Base-by-base conservation (phyloP, 2,888 invertebrate species). In the Harpalus rubripes region DNA sequence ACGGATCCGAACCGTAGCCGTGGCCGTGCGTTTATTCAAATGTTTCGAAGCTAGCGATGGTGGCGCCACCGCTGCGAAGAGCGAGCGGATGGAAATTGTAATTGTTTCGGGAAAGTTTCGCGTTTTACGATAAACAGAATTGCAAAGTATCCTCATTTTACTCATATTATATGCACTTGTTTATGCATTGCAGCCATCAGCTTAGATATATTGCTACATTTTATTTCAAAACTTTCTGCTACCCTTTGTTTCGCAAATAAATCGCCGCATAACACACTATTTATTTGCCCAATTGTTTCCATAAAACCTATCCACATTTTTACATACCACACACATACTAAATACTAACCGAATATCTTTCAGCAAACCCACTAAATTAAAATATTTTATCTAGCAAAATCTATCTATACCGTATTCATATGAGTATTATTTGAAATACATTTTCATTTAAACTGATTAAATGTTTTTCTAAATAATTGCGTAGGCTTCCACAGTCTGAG, bases 11-110 rank as follows among this genome's bases (percentile, higher is more conserved):
- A 63, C 26, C 63, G 63, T 10, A 22, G 68, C n/a, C n/a, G 63
- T 26, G 63, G 63, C 16, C 15, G 68, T 41, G 44, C 72, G 72
- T 74, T 74, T 74, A 74, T 74, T 74, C 72, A 74, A 74, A 74
- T 74, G 72, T 74, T 74, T 68, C 26, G 63, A 12, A 15, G 59
- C 59, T 18, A 8, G 39, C 18, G 72, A 18, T 18, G 72, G 15
- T 74, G 72, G 72, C 72, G 72, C 72, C 72, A 74, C 68, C 26
- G 63, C 59, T 8, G 5, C 63, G 26, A 12, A 10, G 32, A 5
- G 32, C n/a, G 39, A 74, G 41, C 72, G 72, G 72, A 44, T 44
- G 72, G 44, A 44, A 44, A 74, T 74, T 74, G 72, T 74, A 74
- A 74, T 74, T 44, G 72, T 72, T 72, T 72, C 68, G 44, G 41